These are phyloP conservation scores for Drosophila grimshawi DNA, from an alignment of 1,140 invertebrate genomes.

Conservation along the genomic window DNA sequence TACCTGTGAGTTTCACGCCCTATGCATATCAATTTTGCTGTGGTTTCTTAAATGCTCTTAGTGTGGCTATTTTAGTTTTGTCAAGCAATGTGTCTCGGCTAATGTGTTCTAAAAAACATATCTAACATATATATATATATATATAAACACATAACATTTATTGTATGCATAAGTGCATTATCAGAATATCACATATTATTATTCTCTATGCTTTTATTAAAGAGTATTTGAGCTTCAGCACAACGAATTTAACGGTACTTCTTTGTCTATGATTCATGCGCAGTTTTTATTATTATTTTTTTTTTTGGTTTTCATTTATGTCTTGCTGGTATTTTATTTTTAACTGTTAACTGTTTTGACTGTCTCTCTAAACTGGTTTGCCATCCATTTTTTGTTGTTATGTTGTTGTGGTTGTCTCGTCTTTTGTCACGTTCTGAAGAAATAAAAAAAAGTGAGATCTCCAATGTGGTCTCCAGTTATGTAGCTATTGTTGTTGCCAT, in stretches of 20 bases:
- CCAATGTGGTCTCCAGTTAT: conserved; percentile 40
- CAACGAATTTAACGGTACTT: background rate
- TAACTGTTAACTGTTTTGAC: conserved; percentile 21
- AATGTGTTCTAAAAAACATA: background rate
- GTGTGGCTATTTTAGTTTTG: background rate
- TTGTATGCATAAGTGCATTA: too few relatives aligned
- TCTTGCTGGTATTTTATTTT: conserved; percentile 20
- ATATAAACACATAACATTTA: too few relatives aligned
- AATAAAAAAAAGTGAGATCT: conserved; percentile 73
- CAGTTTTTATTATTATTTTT: conserved; percentile 34
- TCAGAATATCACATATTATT: background rate
- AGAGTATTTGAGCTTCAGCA: background rate
- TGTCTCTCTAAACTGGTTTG: conserved; percentile 70
- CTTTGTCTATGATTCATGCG: conserved; percentile 64
- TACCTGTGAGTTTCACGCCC: conserved; percentile 42
- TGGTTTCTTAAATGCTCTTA: conserved; percentile 32
- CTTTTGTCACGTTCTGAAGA: conserved; percentile 74
- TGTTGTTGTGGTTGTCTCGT: conserved; percentile 33
- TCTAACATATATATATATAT: too few relatives aligned
- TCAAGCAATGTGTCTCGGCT: too few relatives aligned
- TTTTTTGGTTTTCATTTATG: conserved; percentile 1
- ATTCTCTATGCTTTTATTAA: background rate
- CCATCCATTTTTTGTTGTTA: conserved; percentile 54
- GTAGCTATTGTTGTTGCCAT: conserved; percentile 10
- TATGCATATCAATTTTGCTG: conserved; percentile 70